Base-by-base conservation (phyloP, 1,140 invertebrate genomes). In the Orussus abietinus region DNA sequence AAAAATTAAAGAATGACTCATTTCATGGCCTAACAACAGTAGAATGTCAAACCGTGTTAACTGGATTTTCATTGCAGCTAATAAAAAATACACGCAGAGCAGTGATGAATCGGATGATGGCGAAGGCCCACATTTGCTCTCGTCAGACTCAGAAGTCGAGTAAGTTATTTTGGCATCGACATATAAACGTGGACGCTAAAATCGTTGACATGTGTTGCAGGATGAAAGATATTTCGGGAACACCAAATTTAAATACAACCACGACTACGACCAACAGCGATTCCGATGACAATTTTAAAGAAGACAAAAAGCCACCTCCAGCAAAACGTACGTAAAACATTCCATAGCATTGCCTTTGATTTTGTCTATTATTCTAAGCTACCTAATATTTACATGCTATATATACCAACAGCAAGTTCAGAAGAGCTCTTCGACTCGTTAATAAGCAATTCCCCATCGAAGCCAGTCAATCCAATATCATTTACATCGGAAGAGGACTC, bases 341-440 rank as follows among this genome's bases (percentile, higher is more conserved):
- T n/a, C n/a, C n/a, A n/a, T n/a, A n/a, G n/a, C n/a, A n/a, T n/a
- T n/a, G n/a, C n/a, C n/a, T n/a, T n/a, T n/a, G n/a, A n/a, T n/a
- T n/a, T n/a, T 17, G 40, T 29, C 11, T 22, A 35, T 28, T 25
- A 38, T 22, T 29, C 11, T 6, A 17, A 34, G n/a, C n/a, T n/a
- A n/a, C n/a, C 15, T 12, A 32, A 21, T 35, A 32, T 28, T 18
- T 21, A 40, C 26, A 42, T n/a, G n/a, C n/a, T 33, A 45, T 42
- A 7, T 41, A 38, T 53, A 15, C 19, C 36, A 52, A 33, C 31
- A 67, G 66, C 55, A 25, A 67, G 61, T 47, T 69, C 66, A 1
- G 68, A 72, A 39, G 66, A 72, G 53, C 51, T 72, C 10, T 72
- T 72, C 25, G 68, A 72, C 45, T 70, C 68, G 4, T 45, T 72